A percentile compares a stretch with the other conserved stretches of the same genome.
Evolutionary conservation across 2,113 vertebrate species (phyloP).

Genomic region (Globicephala melas): DNA sequence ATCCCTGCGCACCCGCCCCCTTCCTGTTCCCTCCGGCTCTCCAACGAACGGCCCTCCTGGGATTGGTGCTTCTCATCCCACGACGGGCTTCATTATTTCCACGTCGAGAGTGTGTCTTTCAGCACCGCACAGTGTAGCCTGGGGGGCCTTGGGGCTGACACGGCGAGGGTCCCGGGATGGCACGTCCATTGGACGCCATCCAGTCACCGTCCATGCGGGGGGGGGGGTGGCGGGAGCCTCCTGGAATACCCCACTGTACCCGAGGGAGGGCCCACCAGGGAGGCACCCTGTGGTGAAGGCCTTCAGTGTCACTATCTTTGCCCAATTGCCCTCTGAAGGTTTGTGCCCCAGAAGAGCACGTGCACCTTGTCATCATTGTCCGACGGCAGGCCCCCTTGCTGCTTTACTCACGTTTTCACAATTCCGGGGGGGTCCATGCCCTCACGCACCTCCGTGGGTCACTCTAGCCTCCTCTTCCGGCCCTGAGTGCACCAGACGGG

Average conservation of each 20-base stretch:
- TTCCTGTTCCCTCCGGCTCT: accelerated
- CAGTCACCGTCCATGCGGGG: accelerated
- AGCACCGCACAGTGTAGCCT: accelerated
- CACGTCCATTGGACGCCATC: accelerated
- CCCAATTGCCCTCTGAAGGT: accelerated
- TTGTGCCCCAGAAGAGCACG: accelerated
- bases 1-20: accelerated
- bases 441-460: accelerated
- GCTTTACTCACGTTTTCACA: accelerated
- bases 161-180: accelerated
- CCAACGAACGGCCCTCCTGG: neutral
- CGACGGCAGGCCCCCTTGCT: accelerated
- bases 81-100: accelerated
- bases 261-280: neutral
- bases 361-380: accelerated
- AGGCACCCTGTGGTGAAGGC: accelerated
- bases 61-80: accelerated
- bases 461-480: neutral
- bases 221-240: neutral
- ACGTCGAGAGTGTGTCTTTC: accelerated
- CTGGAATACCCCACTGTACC: neutral
- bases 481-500: accelerated
- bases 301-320: accelerated
- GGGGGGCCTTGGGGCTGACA: accelerated
- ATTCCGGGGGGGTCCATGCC: accelerated